Conservation (phyloP, 1,140 invertebrate species). For the Drosophila persimilis region DNA sequence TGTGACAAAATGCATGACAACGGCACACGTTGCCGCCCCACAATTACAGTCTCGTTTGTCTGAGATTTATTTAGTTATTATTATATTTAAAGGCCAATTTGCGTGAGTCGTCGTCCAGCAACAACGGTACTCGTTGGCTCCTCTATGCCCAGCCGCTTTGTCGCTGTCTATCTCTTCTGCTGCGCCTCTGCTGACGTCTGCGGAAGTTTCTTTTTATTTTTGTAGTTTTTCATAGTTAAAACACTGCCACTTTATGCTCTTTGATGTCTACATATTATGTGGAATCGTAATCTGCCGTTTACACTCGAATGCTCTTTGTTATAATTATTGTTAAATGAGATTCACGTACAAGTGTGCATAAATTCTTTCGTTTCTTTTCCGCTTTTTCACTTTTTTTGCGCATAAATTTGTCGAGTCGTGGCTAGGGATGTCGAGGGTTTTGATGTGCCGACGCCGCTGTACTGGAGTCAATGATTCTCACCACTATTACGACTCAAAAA, state of each 20-base stretch:
- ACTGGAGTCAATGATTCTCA: neutral
- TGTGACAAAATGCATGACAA: conserved; percentile 79
- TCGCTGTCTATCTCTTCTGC: conserved; percentile 23
- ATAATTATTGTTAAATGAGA: conserved; percentile 49
- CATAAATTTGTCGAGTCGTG: conserved; percentile 42
- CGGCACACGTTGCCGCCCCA: conserved; percentile 44
- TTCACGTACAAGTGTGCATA: conserved; percentile 54
- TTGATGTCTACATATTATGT: conserved; percentile 4
- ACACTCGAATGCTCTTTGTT: conserved; percentile 42
- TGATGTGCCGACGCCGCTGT: conserved; percentile 7
- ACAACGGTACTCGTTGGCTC: conserved; percentile 16
- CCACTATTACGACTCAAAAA: no score
- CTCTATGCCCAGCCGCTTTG: conserved; percentile 5
- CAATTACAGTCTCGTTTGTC: conserved; percentile 22
- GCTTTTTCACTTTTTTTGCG: conserved; percentile 52
- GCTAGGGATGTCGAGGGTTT: conserved; percentile 42
- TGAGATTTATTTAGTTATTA: conserved; percentile 41
- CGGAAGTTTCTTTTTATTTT: conserved; percentile 66
- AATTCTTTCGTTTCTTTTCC: conserved; percentile 44
- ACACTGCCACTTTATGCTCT: conserved; percentile 32
- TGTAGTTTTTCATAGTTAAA: conserved; percentile 47
- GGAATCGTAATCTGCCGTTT: neutral
- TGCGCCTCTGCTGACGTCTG: conserved; percentile 56
- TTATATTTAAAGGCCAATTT: conserved; percentile 12
- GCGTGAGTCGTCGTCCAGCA: conserved; percentile 1